Conservation (phyloP, 2,797 vertebrate species). For the Pelochelys cantorii region DNA sequence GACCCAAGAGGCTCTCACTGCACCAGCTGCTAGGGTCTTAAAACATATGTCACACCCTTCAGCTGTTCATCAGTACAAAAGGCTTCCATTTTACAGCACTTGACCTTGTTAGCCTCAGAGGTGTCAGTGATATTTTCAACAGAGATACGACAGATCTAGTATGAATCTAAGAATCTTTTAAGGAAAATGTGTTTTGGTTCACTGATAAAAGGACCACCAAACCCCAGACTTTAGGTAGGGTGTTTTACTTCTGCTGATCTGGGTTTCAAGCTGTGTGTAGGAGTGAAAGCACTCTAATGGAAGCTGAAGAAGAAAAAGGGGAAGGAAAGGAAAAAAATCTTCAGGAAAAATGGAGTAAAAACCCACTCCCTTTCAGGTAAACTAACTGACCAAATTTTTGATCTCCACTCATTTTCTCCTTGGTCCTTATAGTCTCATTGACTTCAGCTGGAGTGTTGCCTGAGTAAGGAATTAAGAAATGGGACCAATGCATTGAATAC, state of each 20-base stretch:
- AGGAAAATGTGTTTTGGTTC: slow-evolving; percentile 17
- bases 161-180: slow-evolving; percentile 64
- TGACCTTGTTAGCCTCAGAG: slow-evolving; percentile 78
- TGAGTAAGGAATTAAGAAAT: background rate
- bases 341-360: background rate
- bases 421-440: background rate
- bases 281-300: background rate
- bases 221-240: background rate
- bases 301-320: background rate
- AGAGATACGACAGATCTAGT: slow-evolving; percentile 62
- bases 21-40: slow-evolving; percentile 75
- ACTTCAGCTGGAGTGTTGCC: background rate
- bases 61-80: slow-evolving; percentile 77
- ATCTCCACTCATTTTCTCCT: background rate
- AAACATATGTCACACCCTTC: slow-evolving; percentile 78
- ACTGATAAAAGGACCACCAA: background rate
- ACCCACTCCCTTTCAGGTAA: background rate
- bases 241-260: background rate
- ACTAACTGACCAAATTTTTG: background rate
- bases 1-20: slow-evolving; percentile 73
- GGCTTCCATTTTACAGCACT: slow-evolving; percentile 74
- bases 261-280: background rate
- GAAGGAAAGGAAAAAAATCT: background rate
- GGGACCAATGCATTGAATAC: background rate
- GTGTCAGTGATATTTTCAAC: slow-evolving; percentile 76